A percentile compares a stretch with the other conserved stretches of the same genome.
Conservation (phyloP, 1,140 invertebrate genomes). For the Copidosoma floridanum region DNA sequence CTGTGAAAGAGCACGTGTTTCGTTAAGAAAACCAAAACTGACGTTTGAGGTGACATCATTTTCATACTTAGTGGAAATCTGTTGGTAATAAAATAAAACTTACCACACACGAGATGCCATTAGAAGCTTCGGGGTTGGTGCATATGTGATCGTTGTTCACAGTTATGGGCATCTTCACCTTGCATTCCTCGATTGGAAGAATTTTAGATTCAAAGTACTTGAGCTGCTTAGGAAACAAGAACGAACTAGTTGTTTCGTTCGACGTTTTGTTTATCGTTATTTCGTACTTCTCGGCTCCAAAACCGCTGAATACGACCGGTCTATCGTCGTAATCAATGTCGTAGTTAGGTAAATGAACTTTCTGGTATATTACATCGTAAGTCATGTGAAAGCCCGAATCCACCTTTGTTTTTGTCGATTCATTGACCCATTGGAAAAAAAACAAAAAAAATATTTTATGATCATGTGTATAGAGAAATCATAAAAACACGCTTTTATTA, state of each 20-base stretch:
- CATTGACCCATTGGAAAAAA: too few relatives aligned
- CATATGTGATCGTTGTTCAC: background rate
- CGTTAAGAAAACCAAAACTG: too few relatives aligned
- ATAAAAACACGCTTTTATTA: too few relatives aligned
- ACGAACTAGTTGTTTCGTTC: background rate
- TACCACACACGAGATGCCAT: background rate
- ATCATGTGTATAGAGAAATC: too few relatives aligned
- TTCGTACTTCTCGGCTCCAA: background rate
- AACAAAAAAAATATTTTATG: too few relatives aligned
- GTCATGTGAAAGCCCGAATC: background rate
- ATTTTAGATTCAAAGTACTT: background rate
- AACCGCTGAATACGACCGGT: background rate
- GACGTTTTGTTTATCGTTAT: background rate
- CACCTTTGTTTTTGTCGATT: too few relatives aligned
- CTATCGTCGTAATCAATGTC: background rate
- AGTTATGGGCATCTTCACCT: background rate
- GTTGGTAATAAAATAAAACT: too few relatives aligned
- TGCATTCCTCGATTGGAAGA: background rate
- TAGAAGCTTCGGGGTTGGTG: background rate
- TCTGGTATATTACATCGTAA: background rate
- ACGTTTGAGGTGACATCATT: too few relatives aligned
- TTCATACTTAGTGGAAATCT: too few relatives aligned
- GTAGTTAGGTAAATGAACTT: background rate
- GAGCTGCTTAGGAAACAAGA: background rate
- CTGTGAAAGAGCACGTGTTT: too few relatives aligned